phyloP scores from a whole-genome alignment of 2,888 invertebrate species.

The Caenorhabditis wallacei region DNA sequence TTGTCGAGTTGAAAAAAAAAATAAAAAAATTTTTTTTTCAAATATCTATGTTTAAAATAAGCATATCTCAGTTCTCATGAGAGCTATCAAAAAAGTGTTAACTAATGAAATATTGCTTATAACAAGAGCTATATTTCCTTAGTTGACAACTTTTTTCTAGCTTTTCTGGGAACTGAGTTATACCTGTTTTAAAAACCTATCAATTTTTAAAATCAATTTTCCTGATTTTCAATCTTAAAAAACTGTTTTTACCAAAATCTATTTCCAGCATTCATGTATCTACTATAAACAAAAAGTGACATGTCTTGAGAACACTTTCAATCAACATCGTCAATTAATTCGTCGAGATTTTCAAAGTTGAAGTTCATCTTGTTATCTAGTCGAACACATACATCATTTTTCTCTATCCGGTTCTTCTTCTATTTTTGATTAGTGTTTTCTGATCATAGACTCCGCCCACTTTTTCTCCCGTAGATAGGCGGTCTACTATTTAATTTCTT shows the following conservation, averaged over 20 bases:
- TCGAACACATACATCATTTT: slow-evolving; percentile 5
- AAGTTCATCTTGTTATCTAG: slow-evolving; percentile 6
- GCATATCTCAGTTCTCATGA: no score
- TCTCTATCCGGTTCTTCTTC: not conserved
- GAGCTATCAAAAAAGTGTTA: no score
- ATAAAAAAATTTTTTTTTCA: no score
- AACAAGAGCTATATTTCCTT: no score
- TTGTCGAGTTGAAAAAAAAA: no score
- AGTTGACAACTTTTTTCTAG: no score
- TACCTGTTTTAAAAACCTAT: no score
- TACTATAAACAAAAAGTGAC: slow-evolving; percentile 69
- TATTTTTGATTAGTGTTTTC: not conserved
- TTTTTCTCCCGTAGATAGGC: not conserved
- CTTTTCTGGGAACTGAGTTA: no score
- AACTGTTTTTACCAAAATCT: not conserved
- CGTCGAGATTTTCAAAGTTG: slow-evolving; percentile 33
- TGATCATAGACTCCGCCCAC: slow-evolving; percentile 25
- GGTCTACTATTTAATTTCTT: slow-evolving; percentile 16
- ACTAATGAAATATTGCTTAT: no score
- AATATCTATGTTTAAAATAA: no score
- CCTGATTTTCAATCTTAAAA: no score
- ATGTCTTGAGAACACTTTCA: slow-evolving; percentile 63
- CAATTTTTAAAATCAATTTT: not conserved
- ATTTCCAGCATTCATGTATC: slow-evolving; percentile 55
- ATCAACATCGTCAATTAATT: slow-evolving; percentile 51